Evolutionary conservation across 2,888 invertebrate genomes (phyloP).

Genomic region (Gandaritis pyraliata): DNA sequence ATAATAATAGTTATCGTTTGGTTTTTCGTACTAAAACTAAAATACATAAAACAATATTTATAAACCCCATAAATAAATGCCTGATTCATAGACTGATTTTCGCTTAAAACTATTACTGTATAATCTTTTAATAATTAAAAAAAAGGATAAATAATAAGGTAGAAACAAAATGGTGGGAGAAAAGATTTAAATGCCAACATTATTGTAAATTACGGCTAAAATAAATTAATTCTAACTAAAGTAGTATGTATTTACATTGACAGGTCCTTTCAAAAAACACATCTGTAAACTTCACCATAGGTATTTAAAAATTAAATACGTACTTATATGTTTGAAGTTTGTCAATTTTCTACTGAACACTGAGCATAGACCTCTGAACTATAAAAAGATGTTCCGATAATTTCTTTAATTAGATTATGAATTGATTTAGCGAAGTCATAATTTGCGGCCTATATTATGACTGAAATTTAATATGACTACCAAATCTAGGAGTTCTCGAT

Average conservation of each 20-base stretch:
- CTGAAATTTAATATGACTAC: not conserved
- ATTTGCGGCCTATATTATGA: not conserved
- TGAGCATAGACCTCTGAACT: not conserved
- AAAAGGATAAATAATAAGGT: slow-evolving; percentile 36
- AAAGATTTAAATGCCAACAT: slow-evolving; percentile 60
- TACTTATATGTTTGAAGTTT: not conserved
- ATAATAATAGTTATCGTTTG: slow-evolving; percentile 68
- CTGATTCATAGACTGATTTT: slow-evolving; percentile 33
- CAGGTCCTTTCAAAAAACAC: not conserved
- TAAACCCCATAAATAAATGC: slow-evolving; percentile 37
- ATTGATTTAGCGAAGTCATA: too few species aligned
- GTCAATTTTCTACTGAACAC: not conserved
- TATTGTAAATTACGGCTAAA: slow-evolving; percentile 54
- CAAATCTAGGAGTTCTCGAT: not conserved
- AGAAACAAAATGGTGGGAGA: slow-evolving; percentile 64
- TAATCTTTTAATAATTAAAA: slow-evolving; percentile 20
- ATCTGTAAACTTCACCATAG: too few species aligned
- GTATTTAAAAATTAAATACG: not conserved
- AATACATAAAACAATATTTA: slow-evolving; percentile 43
- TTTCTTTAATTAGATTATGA: too few species aligned
- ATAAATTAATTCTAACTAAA: slow-evolving; percentile 54
- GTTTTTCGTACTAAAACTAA: slow-evolving; percentile 70
- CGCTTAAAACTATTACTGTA: slow-evolving; percentile 25
- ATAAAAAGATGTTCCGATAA: too few species aligned
- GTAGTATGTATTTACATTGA: slow-evolving; percentile 33